phyloP scores from a whole-genome alignment of 2,797 vertebrate genomes.

The Catamblyrhynchus diadema region DNA sequence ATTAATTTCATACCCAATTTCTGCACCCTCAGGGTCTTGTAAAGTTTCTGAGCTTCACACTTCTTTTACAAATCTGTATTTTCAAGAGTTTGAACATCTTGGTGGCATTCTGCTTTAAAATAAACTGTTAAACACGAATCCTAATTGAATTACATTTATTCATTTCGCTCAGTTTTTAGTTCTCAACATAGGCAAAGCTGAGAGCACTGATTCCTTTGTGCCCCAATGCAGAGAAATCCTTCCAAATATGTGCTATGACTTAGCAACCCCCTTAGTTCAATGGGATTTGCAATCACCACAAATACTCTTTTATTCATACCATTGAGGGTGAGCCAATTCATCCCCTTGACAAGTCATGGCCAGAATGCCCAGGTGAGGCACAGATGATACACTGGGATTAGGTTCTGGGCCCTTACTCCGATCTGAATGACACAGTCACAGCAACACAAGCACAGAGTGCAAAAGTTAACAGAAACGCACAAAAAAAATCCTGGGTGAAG shows the following conservation, averaged over 20 bases:
- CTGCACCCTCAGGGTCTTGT: neutral
- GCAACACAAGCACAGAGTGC: neutral
- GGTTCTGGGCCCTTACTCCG: neutral
- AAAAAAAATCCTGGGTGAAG: neutral
- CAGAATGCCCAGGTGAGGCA: neutral
- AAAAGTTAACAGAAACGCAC: neutral
- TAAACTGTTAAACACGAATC: neutral
- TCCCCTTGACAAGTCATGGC: neutral
- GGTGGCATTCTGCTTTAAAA: neutral
- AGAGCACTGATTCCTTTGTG: neutral
- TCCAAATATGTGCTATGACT: neutral
- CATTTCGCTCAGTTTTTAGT: neutral
- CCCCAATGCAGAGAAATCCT: neutral
- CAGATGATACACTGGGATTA: neutral
- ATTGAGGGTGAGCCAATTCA: neutral
- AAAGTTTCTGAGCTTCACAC: neutral
- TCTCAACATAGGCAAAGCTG: neutral
- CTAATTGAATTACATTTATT: neutral
- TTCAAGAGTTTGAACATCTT: neutral
- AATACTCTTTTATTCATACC: neutral
- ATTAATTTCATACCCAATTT: neutral
- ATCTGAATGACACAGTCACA: neutral
- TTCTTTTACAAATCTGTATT: neutral
- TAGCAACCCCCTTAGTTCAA: neutral
- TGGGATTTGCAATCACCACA: neutral